Evolutionary conservation across 2,797 vertebrate species (phyloP).

Genomic region (Hypotaenidia philippensis): DNA sequence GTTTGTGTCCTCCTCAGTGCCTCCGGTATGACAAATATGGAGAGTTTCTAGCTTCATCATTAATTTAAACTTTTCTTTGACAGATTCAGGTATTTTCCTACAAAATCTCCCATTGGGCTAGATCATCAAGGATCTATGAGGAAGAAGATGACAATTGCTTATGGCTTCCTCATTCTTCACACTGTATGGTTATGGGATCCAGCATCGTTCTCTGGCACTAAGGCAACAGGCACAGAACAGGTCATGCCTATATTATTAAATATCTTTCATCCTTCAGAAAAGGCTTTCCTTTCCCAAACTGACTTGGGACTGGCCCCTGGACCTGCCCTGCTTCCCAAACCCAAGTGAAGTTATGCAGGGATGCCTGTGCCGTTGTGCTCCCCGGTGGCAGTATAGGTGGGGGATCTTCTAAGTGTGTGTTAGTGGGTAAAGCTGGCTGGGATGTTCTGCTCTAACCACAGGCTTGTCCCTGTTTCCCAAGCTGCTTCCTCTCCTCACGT

Average conservation of each 20-base stretch:
- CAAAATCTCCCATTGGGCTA: neutral
- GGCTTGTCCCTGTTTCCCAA: neutral
- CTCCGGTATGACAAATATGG: fast-evolving
- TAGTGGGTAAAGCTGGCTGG: neutral
- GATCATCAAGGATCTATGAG: neutral
- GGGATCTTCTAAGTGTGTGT: too few species aligned
- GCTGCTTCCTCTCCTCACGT: neutral
- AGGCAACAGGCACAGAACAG: neutral
- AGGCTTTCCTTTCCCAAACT: fast-evolving
- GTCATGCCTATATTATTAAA: neutral
- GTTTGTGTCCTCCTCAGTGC: neutral
- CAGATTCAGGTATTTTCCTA: neutral
- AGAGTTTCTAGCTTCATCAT: neutral
- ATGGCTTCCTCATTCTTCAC: neutral
- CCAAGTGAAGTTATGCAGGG: fast-evolving
- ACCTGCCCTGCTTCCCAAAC: neutral
- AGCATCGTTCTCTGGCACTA: neutral
- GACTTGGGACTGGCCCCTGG: neutral
- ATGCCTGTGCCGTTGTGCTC: too few species aligned
- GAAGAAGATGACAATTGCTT: neutral
- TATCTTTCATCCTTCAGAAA: neutral
- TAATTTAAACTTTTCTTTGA: neutral
- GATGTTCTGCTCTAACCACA: neutral
- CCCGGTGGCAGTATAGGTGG: neutral
- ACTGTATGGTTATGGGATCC: neutral